phyloP scores from a whole-genome alignment of 2,113 vertebrate genomes.

The Oncorhynchus masou region DNA sequence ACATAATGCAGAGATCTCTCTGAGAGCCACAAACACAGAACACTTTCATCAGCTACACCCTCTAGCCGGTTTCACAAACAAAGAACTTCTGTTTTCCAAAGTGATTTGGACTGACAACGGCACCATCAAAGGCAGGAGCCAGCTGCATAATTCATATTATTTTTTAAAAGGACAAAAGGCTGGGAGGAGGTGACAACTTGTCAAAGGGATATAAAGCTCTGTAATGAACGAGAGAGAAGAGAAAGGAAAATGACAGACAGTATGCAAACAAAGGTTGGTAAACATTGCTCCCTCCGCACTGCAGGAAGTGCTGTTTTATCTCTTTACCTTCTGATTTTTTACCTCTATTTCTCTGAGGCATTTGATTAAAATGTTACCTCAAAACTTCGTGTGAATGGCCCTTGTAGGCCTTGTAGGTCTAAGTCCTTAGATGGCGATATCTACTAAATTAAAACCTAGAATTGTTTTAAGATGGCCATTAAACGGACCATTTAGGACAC shows the following conservation, averaged over 20 bases:
- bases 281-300: constrained; percentile 31
- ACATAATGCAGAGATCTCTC: too few species aligned
- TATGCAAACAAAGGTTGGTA: constrained; percentile 42
- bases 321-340: constrained; percentile 30
- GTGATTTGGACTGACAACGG: constrained; percentile 58
- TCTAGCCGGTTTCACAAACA: neutral
- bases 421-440: too few species aligned
- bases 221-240: constrained; percentile 50
- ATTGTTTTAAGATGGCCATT: too few species aligned
- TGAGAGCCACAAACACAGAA: neutral
- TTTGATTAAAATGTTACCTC: too few species aligned
- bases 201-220: constrained; percentile 61
- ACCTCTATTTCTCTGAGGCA: neutral
- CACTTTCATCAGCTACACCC: constrained; percentile 13
- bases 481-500: too few species aligned
- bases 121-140: constrained; percentile 50
- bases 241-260: constrained; percentile 35
- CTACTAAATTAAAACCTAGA: too few species aligned
- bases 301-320: constrained; percentile 24
- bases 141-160: constrained; percentile 66
- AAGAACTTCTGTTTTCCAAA: constrained; percentile 50
- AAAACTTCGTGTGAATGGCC: too few species aligned
- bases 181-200: constrained; percentile 63
- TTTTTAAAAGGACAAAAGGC: constrained; percentile 66
- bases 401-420: too few species aligned